Evolutionary conservation across 2,113 vertebrate genomes (phyloP), one percentile per base, ranked within the genome.

Genomic region (Myotis yumanensis): DNA sequence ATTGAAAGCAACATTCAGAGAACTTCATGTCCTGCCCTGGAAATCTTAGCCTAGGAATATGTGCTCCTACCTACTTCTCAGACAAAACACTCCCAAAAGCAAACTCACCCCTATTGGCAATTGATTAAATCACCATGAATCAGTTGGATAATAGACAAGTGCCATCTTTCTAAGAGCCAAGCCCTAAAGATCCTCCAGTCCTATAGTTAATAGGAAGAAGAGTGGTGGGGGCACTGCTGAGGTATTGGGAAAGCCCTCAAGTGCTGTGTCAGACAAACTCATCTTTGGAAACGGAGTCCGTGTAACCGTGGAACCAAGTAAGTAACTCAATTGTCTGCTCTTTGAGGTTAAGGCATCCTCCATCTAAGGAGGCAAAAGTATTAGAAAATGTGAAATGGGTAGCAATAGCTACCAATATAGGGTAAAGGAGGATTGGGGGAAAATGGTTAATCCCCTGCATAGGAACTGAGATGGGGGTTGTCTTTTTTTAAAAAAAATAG

Each of bases 271-370:
- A 2, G n/a, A 90, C 1, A 92, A 80, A 1, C 73, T 96, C 71
- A 15, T n/a, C 96, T 97, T 97, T 23, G 77, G 90, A 59, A 66
- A 75, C 68, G 91, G 91, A 66, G 81, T 52, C 11, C 71, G 2
- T 52, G 11, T 85, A 43, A 85, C 73, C 20, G 79, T 96, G 40
- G 72, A 95, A 91, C 64, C 88, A 86, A 40, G 91, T 93, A 95
- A 93, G 88, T 91, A 52, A 35, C 11, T 5, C 51, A 23, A 57
- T 86, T 93, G 2, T 95, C 43, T 93, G 15, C 16, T 96, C 48
- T 68, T 71, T 32, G n/a, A 30, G 54, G 2, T 86, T 93, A 79
- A 81, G 28, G 11, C 23, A 17, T 75, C 23, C 40, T 94, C 25
- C 3, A 48, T 25, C 23, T 88, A 43, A 68, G 7, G 40, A 54